A percentile compares a stretch with the other conserved stretches of the same genome.
phyloP scores from a whole-genome alignment of 1,140 invertebrate species.

The Ridgeia piscesae region DNA sequence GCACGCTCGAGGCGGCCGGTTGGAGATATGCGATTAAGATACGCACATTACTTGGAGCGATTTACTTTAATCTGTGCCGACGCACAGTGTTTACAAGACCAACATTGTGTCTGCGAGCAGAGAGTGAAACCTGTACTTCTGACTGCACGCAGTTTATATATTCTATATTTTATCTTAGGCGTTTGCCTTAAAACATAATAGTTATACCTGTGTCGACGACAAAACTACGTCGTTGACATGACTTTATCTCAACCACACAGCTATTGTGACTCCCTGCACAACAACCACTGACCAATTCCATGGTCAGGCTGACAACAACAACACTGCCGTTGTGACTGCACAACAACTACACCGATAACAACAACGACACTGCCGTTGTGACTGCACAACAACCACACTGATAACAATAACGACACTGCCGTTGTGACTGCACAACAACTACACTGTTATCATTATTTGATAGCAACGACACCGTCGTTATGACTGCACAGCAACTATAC shows the following conservation, averaged over 20 bases:
- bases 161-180: neutral
- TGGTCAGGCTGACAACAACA: neutral
- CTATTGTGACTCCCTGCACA: neutral
- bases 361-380: neutral
- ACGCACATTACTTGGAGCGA: neutral
- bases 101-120: neutral
- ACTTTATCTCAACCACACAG: neutral
- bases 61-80: slow-evolving; percentile 5
- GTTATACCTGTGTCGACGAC: too few species aligned
- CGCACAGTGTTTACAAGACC: neutral
- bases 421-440: neutral
- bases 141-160: neutral
- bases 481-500: too few species aligned
- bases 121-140: neutral
- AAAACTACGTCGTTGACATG: neutral
- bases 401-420: neutral
- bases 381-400: neutral
- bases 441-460: too few species aligned
- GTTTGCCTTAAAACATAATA: neutral
- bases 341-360: neutral
- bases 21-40: neutral
- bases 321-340: neutral
- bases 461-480: too few species aligned
- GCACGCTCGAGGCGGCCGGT: neutral
- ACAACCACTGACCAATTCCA: neutral